These are phyloP conservation scores for Synergus umbraculus DNA, from an alignment of 2,888 invertebrate genomes.

Conservation along the genomic window DNA sequence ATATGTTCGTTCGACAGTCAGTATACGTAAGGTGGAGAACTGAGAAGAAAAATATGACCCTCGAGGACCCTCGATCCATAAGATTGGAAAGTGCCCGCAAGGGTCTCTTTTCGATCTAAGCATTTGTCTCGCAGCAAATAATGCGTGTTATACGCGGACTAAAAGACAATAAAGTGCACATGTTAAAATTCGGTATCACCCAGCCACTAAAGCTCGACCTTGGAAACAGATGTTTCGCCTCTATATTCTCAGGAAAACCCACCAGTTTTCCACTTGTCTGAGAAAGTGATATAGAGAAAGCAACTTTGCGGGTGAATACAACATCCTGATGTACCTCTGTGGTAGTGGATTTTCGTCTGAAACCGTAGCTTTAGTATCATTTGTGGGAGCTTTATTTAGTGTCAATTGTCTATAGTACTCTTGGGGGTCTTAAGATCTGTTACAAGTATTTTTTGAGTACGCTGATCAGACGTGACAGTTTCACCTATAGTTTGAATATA, in stretches of 20 bases:
- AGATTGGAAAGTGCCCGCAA: conserved; percentile 46
- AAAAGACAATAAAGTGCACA: conserved; percentile 70
- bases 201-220: conserved; percentile 38
- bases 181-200: conserved; percentile 62
- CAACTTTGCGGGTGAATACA: conserved; percentile 23
- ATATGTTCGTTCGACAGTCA: background rate
- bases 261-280: conserved; percentile 61
- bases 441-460: background rate
- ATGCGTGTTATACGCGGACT: conserved; percentile 68
- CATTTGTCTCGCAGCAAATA: conserved; percentile 71
- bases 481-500: too few relatives aligned
- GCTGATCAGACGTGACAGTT: background rate
- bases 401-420: background rate
- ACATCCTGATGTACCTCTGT: background rate
- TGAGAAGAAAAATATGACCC: conserved; percentile 43
- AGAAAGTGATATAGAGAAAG: conserved; percentile 54
- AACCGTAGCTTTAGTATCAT: background rate
- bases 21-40: conserved; percentile 31
- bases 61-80: conserved; percentile 45
- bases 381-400: conserved; percentile 12
- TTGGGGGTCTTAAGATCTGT: background rate
- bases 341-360: background rate
- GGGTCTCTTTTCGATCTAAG: conserved; percentile 57
- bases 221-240: conserved; percentile 57
- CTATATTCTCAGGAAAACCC: conserved; percentile 46